phyloP scores from a whole-genome alignment of 2,888 invertebrate genomes.

The Oscheius myriophilus region DNA sequence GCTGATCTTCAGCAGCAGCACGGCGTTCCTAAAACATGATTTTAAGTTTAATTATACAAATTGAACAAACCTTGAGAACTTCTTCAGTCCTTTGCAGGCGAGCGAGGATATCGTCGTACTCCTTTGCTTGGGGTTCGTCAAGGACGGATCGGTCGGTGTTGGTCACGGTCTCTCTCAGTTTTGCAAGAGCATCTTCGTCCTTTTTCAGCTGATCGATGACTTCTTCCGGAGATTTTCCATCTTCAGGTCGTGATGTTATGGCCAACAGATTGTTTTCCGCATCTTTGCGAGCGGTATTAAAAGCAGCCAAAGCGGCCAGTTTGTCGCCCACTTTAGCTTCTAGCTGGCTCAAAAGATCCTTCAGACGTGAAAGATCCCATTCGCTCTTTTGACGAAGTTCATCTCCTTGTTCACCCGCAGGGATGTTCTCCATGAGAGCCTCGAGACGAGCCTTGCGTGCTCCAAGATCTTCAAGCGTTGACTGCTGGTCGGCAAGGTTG shows the following conservation, averaged over 20 bases:
- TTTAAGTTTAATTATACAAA: slow-evolving; percentile 9
- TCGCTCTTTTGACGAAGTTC: slow-evolving; percentile 46
- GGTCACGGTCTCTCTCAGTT: slow-evolving; percentile 33
- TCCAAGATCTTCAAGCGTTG: slow-evolving; percentile 43
- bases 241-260: slow-evolving; percentile 29
- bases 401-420: slow-evolving; percentile 36
- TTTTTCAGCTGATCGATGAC: slow-evolving; percentile 34
- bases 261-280: slow-evolving; percentile 45
- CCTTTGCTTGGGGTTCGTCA: slow-evolving; percentile 41
- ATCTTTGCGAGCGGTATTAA: slow-evolving; percentile 50
- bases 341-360: slow-evolving; percentile 44
- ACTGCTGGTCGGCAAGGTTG: slow-evolving; percentile 40
- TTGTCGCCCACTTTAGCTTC: slow-evolving; percentile 49
- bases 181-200: slow-evolving; percentile 34
- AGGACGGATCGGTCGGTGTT: slow-evolving; percentile 34
- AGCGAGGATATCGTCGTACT: slow-evolving; percentile 41
- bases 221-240: slow-evolving; percentile 29
- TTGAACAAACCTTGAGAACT: slow-evolving; percentile 29
- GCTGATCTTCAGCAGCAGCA: slow-evolving; percentile 38
- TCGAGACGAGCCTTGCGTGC: slow-evolving; percentile 41
- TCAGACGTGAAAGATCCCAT: slow-evolving; percentile 49
- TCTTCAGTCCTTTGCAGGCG: slow-evolving; percentile 44
- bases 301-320: slow-evolving; percentile 49
- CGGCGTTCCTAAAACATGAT: slow-evolving; percentile 39
- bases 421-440: slow-evolving; percentile 37